Evolutionary conservation across 2,113 vertebrate species (phyloP), one percentile per base, ranked within the genome.

Genomic region (Narcine bancroftii): DNA sequence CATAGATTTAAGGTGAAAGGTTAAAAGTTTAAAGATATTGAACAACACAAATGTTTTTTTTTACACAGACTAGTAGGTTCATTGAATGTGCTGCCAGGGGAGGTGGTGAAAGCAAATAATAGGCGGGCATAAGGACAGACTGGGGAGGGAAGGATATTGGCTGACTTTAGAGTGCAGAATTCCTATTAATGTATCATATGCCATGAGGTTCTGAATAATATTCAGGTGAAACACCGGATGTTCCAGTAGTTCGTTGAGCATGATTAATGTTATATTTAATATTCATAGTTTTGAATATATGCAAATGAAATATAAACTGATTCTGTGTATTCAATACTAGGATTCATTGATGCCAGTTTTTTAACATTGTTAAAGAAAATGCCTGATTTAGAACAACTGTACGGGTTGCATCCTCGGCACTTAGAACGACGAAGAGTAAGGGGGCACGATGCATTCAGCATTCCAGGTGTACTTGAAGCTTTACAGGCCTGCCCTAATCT

Each of bases 301-400:
- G 15, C 2, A 42, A 24, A 11, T 17, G 19, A 79, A 79, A 63
- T 79, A 92, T 63, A 47, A 92, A 29, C 73, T 76, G 3, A 17
- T 92, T 89, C 36, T 65, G 24, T 89, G 53, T 60, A 79, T 92
- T 89, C 95, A 85, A 94, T 95, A 93, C 93, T 94, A 99, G 99
- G 99, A 93, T 99, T 99, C 94, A 99, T 98, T 94, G 99, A 99
- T 94, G 96, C 97, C 95, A 99, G 98, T 95, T 99, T 99, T 94
- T 96, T 99, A 93, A 97, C 97, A 15, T 96, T 99, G 47, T 93
- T 99, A 94, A 99, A 98, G 96, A 99, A 99, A 96, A 99, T 99
- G 97, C 99, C 99, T 92, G 99, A 99, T 92, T 96, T 99, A 93
- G 99, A 99, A 95, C 98, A 99, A 94, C 96, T 99, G 6, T 99